Conservation (phyloP, 2,113 vertebrate genomes). For the Plecturocebus donacophilus region DNA sequence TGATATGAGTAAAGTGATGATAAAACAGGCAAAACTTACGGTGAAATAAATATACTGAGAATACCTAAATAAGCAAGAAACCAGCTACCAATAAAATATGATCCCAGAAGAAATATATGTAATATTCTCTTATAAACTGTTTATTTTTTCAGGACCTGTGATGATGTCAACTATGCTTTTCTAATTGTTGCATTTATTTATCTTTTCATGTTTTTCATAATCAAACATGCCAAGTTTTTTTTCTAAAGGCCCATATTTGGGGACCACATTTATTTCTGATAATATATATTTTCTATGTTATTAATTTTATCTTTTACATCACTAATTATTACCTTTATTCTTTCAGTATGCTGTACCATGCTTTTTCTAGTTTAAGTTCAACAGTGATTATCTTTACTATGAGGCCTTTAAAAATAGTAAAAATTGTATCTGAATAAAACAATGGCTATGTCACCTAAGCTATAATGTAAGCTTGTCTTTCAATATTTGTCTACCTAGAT, state of each 20-base stretch:
- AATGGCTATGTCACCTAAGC: not conserved
- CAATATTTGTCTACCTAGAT: not conserved
- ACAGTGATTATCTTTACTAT: not conserved
- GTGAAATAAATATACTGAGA: slow-evolving; percentile 21
- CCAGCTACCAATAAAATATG: not conserved
- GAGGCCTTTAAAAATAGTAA: not conserved
- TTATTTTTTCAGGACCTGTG: not conserved
- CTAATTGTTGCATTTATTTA: not conserved
- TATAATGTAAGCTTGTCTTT: not conserved
- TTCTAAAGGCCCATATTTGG: not conserved
- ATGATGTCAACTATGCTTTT: not conserved
- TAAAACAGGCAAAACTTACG: not conserved
- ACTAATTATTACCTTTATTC: not conserved
- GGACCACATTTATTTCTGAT: not conserved
- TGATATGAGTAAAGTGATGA: not conserved
- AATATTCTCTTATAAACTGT: not conserved
- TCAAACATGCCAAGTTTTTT: not conserved
- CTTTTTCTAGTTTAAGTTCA: not conserved
- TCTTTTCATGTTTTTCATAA: slow-evolving; percentile 5
- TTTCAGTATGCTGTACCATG: not conserved
- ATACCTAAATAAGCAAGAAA: slow-evolving; percentile 16
- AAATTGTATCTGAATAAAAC: slow-evolving; percentile 43
- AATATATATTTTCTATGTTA: not conserved
- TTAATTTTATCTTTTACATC: not conserved
- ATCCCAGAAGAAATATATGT: not conserved